These are phyloP conservation scores for Echeneis naucrates DNA, from an alignment of 2,797 vertebrate species.

Conservation along the genomic window DNA sequence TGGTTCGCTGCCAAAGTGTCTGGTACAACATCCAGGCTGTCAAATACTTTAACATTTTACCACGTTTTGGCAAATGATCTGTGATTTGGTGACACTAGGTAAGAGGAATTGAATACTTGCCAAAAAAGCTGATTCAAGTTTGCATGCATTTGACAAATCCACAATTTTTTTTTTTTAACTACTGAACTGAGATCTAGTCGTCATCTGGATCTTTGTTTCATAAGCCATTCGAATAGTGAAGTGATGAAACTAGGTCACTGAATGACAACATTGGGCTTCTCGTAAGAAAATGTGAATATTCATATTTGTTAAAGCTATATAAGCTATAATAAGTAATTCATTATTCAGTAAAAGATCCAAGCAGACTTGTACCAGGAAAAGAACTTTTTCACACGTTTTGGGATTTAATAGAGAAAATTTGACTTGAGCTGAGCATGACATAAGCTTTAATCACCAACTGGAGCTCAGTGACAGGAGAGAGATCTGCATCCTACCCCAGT, in stretches of 20 bases:
- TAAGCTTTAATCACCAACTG: slow-evolving; percentile 3
- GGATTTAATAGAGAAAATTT: slow-evolving; percentile 9
- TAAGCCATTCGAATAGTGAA: slow-evolving; percentile 1
- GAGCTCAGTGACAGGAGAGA: slow-evolving; percentile 24
- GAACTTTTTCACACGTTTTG: not conserved
- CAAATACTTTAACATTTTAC: slow-evolving; percentile 22
- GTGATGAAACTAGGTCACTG: not conserved
- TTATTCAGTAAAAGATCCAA: slow-evolving; percentile 3
- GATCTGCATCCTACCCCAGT: slow-evolving; percentile 21
- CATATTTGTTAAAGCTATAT: not conserved
- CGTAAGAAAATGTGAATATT: not conserved
- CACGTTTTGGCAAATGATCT: slow-evolving; percentile 22
- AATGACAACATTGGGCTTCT: not conserved
- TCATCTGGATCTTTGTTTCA: slow-evolving; percentile 22
- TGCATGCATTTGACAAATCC: slow-evolving; percentile 20
- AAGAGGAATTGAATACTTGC: slow-evolving; percentile 20
- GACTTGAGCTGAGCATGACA: not conserved
- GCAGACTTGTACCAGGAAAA: not conserved
- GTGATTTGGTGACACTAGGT: slow-evolving; percentile 9
- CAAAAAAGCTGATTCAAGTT: slow-evolving; percentile 22
- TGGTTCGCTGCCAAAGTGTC: slow-evolving; percentile 9
- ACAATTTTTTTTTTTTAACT: slow-evolving; percentile 9
- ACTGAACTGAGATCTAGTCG: not conserved
- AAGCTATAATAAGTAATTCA: not conserved
- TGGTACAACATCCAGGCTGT: slow-evolving; percentile 30